These are phyloP conservation scores for Penaeus vannamei DNA, from an alignment of 1,140 invertebrate species.

Conservation along the genomic window DNA sequence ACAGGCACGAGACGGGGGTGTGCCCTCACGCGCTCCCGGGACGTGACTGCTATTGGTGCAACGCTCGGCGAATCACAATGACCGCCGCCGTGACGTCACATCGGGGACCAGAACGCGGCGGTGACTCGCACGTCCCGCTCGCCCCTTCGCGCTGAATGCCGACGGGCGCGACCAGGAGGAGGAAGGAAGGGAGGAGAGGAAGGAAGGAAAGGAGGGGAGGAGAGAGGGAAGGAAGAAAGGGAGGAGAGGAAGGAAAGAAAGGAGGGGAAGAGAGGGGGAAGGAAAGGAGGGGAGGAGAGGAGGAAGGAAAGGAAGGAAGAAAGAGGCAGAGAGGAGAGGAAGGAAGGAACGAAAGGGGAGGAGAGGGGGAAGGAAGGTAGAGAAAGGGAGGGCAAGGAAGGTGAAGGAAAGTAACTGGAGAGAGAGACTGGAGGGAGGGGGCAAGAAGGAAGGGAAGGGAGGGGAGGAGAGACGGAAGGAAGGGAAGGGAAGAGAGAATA, in stretches of 20 bases:
- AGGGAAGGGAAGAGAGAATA: no score
- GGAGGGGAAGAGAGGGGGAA: not conserved
- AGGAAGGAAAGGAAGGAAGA: not conserved
- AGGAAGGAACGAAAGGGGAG: not conserved
- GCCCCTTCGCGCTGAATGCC: not conserved
- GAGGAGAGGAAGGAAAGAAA: not conserved
- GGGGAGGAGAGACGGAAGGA: not conserved
- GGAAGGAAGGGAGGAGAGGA: not conserved
- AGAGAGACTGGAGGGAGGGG: not conserved
- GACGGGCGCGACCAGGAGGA: slow-evolving; percentile 20
- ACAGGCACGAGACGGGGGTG: slow-evolving; percentile 42
- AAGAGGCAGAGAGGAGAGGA: not conserved
- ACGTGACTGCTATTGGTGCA: slow-evolving; percentile 61
- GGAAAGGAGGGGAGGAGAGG: not conserved
- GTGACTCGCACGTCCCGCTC: slow-evolving; percentile 39
- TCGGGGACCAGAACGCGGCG: slow-evolving; percentile 25
- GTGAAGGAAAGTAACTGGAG: not conserved
- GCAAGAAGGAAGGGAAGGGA: not conserved
- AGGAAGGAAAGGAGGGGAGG: not conserved
- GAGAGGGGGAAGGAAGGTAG: not conserved
- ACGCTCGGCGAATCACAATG: slow-evolving; percentile 59
- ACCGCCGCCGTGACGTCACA: slow-evolving; percentile 48
- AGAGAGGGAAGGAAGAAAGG: not conserved
- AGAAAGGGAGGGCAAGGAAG: not conserved
- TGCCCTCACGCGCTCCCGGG: slow-evolving; percentile 54